Percentiles rank a stretch among this genome's conserved stretches.
Evolutionary conservation across 1,140 invertebrate genomes (phyloP).

Genomic region (Heliconius eleuchia): DNA sequence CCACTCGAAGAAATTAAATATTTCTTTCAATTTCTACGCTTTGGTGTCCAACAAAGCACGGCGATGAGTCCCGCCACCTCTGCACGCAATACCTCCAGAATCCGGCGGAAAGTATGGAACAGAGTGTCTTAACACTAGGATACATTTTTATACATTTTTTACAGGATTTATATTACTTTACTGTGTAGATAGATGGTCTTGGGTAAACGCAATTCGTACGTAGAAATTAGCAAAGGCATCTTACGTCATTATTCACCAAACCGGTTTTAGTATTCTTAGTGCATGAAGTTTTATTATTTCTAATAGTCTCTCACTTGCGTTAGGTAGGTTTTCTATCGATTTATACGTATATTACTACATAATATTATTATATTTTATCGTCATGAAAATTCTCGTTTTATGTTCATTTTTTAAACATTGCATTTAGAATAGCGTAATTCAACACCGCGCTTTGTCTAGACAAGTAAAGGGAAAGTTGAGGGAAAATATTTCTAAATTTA

Average conservation of each 20-base stretch:
- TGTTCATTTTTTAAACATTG: background rate
- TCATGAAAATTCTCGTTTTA: no score
- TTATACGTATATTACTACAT: background rate
- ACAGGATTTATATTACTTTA: background rate
- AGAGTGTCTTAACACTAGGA: no score
- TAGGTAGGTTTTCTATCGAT: background rate
- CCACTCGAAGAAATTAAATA: no score
- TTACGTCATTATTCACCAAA: conserved; percentile 45
- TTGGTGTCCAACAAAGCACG: no score
- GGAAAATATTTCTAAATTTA: no score
- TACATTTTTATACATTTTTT: no score
- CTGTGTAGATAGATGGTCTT: conserved; percentile 15
- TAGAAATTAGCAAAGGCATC: conserved; percentile 57
- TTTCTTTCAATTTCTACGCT: no score
- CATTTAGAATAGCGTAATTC: background rate
- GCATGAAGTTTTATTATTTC: conserved; percentile 29
- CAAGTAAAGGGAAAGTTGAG: background rate
- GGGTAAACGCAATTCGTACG: conserved; percentile 41
- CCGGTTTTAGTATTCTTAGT: conserved; percentile 25
- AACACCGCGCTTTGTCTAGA: background rate
- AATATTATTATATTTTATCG: background rate
- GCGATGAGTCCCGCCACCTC: no score
- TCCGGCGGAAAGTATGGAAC: no score
- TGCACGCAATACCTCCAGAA: no score
- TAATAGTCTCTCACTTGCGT: conserved; percentile 12